Evolutionary conservation across 2,888 invertebrate species (phyloP).

Genomic region (Apotomis betuletana): DNA sequence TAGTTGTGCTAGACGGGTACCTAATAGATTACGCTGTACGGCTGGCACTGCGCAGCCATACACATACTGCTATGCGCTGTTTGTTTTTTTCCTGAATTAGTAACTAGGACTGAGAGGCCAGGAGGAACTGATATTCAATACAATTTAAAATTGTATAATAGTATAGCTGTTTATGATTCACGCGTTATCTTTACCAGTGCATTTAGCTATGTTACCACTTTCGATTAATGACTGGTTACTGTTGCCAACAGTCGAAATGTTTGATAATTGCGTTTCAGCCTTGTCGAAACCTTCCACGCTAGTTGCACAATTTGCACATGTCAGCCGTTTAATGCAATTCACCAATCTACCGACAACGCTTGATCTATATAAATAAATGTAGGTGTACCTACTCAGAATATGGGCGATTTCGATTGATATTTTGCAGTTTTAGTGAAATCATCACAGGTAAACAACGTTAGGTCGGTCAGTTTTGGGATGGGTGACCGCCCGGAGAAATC

Average conservation of each 20-base stretch:
- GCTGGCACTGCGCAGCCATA: no score
- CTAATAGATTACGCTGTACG: no score
- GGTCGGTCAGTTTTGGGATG: background rate
- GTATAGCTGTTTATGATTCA: background rate
- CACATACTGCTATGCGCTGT: no score
- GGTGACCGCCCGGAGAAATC: no score
- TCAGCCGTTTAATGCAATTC: constrained; percentile 16
- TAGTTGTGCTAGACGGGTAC: no score
- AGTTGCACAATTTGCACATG: constrained; percentile 37
- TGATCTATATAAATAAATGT: background rate
- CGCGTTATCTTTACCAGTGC: background rate
- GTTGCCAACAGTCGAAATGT: constrained; percentile 44
- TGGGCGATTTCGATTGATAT: no score
- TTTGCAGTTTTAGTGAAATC: no score
- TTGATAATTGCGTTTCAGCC: constrained; percentile 53
- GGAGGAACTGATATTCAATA: no score
- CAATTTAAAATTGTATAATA: no score
- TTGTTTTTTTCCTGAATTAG: no score
- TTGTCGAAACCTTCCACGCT: constrained; percentile 48
- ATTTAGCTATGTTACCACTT: background rate
- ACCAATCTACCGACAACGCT: background rate
- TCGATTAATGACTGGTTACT: constrained; percentile 11
- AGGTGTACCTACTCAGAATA: background rate
- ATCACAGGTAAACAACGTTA: background rate
- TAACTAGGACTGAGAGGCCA: no score